A percentile compares a stretch with the other conserved stretches of the same genome.
These are phyloP conservation scores for Fregata magnificens DNA, from an alignment of 2,113 vertebrate genomes.

Conservation along the genomic window DNA sequence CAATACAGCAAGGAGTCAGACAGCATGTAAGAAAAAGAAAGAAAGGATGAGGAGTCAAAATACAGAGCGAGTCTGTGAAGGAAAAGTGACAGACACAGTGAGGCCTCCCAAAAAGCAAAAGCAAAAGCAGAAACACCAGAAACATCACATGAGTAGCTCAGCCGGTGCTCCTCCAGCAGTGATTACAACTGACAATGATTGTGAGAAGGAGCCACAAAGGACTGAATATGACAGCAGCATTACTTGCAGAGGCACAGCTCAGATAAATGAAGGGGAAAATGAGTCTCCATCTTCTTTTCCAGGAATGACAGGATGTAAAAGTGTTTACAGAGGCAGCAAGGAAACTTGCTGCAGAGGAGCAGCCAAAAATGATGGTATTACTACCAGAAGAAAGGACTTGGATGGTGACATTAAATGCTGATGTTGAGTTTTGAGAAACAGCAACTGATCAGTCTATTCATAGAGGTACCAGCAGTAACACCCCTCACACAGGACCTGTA, in stretches of 20 bases:
- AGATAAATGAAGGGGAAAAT: background rate
- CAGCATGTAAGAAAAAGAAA: constrained; percentile 63
- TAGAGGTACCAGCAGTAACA: background rate
- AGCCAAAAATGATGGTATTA: constrained; percentile 5
- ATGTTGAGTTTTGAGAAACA: background rate
- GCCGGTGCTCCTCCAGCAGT: constrained; percentile 59
- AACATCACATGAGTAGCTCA: constrained; percentile 52
- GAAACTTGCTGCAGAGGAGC: background rate
- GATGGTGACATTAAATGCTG: constrained; percentile 10
- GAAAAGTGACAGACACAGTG: constrained; percentile 50
- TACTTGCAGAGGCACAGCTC: background rate
- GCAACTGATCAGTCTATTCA: constrained; percentile 7
- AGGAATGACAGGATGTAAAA: constrained; percentile 4
- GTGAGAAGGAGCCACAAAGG: constrained; percentile 60
- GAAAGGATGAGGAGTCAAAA: constrained; percentile 75
- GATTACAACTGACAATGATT: constrained; percentile 82
- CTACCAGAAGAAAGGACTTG: background rate
- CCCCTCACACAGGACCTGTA: background rate
- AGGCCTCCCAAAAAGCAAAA: constrained; percentile 83
- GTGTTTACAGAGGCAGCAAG: constrained; percentile 21
- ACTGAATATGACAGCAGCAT: background rate
- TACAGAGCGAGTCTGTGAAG: constrained; percentile 74
- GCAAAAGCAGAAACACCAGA: constrained; percentile 81
- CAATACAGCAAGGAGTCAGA: constrained; percentile 69
- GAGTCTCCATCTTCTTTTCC: background rate